These are phyloP conservation scores for Phrynocephalus versicolor DNA, from an alignment of 2,113 vertebrate genomes.

Conservation along the genomic window DNA sequence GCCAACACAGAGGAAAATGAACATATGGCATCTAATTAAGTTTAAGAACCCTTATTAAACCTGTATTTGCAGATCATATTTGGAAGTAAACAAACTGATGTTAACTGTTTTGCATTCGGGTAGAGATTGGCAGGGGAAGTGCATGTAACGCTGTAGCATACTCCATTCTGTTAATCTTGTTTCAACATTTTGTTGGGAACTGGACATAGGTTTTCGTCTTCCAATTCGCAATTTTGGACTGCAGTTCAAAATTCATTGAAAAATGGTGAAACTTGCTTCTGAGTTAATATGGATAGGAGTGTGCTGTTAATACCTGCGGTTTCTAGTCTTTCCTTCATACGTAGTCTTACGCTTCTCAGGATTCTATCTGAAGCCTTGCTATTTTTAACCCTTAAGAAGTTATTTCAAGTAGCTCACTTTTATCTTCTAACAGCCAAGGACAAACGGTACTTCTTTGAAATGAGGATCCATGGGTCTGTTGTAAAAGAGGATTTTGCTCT, in stretches of 20 bases:
- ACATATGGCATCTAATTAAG: background rate
- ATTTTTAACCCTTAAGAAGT: too few relatives aligned
- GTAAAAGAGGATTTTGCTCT: conserved; percentile 30
- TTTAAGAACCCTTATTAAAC: background rate
- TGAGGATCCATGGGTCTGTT: conserved; percentile 10
- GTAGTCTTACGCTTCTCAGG: conserved; percentile 44
- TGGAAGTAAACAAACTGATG: background rate
- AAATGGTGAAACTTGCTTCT: background rate
- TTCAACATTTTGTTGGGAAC: background rate
- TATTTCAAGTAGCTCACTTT: conserved; percentile 39
- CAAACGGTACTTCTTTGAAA: conserved; percentile 37
- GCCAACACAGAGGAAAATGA: background rate
- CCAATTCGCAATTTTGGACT: background rate
- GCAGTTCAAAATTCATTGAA: background rate
- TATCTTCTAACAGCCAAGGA: conserved; percentile 41
- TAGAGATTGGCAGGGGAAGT: background rate
- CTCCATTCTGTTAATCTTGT: background rate
- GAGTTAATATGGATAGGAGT: background rate
- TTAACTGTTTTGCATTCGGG: background rate
- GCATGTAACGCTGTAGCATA: background rate
- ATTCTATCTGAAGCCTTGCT: conserved; percentile 44
- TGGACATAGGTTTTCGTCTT: background rate
- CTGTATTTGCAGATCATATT: background rate
- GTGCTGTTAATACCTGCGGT: background rate
- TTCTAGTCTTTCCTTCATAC: conserved; percentile 34